Evolutionary conservation across 2,888 invertebrate genomes (phyloP).

Genomic region (Ochropleura plecta): DNA sequence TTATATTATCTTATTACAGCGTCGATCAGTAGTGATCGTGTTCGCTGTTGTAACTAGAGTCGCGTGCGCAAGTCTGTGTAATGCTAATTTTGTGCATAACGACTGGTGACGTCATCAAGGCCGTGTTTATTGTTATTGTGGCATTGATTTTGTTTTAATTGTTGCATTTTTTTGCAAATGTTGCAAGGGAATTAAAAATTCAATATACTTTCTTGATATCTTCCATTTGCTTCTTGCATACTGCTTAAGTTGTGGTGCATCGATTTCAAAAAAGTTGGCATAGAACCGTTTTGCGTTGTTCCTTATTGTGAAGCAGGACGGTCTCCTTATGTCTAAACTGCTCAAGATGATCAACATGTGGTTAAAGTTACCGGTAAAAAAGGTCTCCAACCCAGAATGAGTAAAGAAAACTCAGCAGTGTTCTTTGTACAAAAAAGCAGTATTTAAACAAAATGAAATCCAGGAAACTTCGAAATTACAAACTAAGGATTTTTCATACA

Average conservation of each 20-base stretch:
- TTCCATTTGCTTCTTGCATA: too few relatives aligned
- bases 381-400: background rate
- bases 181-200: too few relatives aligned
- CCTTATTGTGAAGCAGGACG: too few relatives aligned
- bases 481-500: background rate
- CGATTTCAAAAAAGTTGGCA: too few relatives aligned
- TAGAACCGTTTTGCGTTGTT: background rate
- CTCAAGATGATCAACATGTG: background rate
- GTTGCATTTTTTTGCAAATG: background rate
- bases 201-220: too few relatives aligned
- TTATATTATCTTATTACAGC: constrained; percentile 46
- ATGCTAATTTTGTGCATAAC: constrained; percentile 47
- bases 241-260: too few relatives aligned
- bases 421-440: background rate
- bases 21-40: constrained; percentile 34
- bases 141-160: constrained; percentile 35
- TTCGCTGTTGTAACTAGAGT: constrained; percentile 43
- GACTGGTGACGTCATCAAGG: constrained; percentile 36
- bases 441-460: background rate
- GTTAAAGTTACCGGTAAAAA: background rate
- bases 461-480: background rate
- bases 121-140: constrained; percentile 21
- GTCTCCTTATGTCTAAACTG: background rate
- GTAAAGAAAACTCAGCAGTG: background rate
- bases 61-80: constrained; percentile 50